A percentile compares a stretch with the other conserved stretches of the same genome.
Conservation (phyloP, 2,888 invertebrate species). For the Pollenia angustigena region DNA sequence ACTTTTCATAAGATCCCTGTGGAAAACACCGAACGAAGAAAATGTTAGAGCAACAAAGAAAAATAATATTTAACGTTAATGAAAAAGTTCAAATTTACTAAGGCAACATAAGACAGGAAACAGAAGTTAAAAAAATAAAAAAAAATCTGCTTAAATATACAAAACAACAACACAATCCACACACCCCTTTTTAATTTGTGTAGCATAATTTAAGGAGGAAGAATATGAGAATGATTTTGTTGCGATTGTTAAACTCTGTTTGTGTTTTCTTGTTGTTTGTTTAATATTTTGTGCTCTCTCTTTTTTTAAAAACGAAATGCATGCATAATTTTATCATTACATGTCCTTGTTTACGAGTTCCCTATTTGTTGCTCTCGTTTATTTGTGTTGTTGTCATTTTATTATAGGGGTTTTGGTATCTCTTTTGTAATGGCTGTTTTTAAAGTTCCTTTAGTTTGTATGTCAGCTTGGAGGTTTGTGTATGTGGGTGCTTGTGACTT, state of each 20-base stretch:
- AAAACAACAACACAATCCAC: background rate
- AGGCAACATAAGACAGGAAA: background rate
- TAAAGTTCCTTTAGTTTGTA: background rate
- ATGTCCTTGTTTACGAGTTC: slow-evolving; percentile 62
- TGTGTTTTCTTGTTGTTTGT: slow-evolving; percentile 14
- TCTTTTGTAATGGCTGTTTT: slow-evolving; percentile 42
- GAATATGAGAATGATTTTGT: slow-evolving; percentile 5
- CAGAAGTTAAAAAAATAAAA: background rate
- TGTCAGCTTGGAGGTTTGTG: background rate
- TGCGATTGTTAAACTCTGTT: background rate
- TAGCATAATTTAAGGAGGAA: slow-evolving; percentile 27
- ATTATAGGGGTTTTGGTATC: slow-evolving; percentile 33
- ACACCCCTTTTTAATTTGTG: slow-evolving; percentile 4
- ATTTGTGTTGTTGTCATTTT: slow-evolving; percentile 16
- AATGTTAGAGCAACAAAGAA: background rate
- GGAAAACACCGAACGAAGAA: background rate
- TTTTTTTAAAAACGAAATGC: slow-evolving; percentile 15
- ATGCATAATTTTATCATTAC: slow-evolving; percentile 67
- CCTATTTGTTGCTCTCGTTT: slow-evolving; percentile 18
- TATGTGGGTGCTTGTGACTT: background rate
- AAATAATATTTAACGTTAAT: slow-evolving; percentile 43
- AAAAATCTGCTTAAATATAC: slow-evolving; percentile 8
- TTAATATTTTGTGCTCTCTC: background rate
- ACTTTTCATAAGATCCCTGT: background rate
- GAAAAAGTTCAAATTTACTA: slow-evolving; percentile 58